Conservation (phyloP, 2,888 invertebrate genomes). For the Prosopocoilus inquinatus region DNA sequence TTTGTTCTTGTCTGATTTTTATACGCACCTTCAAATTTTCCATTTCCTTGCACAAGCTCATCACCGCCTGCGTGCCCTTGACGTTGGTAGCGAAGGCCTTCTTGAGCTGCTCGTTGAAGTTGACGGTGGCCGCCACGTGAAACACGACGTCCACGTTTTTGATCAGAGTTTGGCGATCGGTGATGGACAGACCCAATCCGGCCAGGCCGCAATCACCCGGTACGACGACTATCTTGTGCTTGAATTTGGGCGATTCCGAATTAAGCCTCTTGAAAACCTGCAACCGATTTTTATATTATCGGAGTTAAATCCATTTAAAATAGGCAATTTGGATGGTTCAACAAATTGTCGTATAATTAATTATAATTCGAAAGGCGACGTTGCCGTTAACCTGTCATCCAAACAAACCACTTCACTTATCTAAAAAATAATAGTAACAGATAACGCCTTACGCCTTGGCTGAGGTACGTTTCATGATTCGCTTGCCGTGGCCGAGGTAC, state of each 20-base stretch:
- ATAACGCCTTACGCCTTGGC: no score
- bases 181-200: slow-evolving; percentile 61
- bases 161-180: slow-evolving; percentile 60
- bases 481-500: no score
- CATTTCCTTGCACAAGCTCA: slow-evolving; percentile 70
- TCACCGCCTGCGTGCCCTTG: slow-evolving; percentile 70
- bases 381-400: no score
- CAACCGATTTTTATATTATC: no score
- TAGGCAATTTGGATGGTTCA: background rate
- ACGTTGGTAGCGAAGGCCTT: slow-evolving; percentile 79
- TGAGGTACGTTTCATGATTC: no score
- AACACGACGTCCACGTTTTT: slow-evolving; percentile 71
- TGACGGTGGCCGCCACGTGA: slow-evolving; percentile 90
- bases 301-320: background rate
- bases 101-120: slow-evolving; percentile 80
- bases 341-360: background rate
- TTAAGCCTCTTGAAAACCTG: slow-evolving; percentile 58
- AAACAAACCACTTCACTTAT: no score
- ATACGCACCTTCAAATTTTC: slow-evolving; percentile 63
- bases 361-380: no score
- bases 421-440: no score
- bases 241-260: slow-evolving; percentile 57
- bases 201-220: slow-evolving; percentile 66
- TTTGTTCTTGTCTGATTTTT: no score
- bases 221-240: slow-evolving; percentile 67